These are phyloP conservation scores for Salmo trutta DNA, from an alignment of 2,797 vertebrate species.

Conservation along the genomic window DNA sequence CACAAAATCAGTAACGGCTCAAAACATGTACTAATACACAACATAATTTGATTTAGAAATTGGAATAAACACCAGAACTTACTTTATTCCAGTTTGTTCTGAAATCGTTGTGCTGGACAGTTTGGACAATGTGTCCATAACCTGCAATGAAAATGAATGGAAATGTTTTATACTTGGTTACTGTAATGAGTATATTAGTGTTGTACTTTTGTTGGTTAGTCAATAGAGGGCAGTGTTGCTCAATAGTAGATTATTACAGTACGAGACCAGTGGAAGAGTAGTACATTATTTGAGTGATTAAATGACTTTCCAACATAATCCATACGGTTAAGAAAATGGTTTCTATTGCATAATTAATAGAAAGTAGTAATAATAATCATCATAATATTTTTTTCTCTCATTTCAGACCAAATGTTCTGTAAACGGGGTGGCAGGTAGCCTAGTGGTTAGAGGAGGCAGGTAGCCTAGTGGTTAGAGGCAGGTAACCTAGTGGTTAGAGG, in stretches of 20 bases:
- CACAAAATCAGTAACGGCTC: too few relatives aligned
- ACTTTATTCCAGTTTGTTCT: slow-evolving; percentile 89
- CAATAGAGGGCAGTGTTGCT: slow-evolving; percentile 65
- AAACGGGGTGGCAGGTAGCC: too few relatives aligned
- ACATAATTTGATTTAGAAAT: background rate
- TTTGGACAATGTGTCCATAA: slow-evolving; percentile 93
- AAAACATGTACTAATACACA: background rate
- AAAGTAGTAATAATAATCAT: background rate
- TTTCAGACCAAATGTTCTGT: too few relatives aligned
- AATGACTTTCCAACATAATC: background rate
- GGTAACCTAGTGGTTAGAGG: too few relatives aligned
- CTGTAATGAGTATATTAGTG: background rate
- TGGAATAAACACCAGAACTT: slow-evolving; percentile 21
- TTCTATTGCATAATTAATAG: background rate
- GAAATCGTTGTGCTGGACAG: slow-evolving; percentile 86
- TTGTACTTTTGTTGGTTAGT: slow-evolving; percentile 21
- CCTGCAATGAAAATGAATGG: slow-evolving; percentile 69
- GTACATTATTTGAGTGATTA: background rate
- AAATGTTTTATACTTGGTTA: background rate
- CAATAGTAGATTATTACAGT: slow-evolving; percentile 1
- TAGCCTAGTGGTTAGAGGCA: too few relatives aligned
- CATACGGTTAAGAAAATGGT: background rate
- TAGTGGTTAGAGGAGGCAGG: too few relatives aligned
- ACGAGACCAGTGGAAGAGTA: background rate
- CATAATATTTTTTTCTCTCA: background rate